Base-by-base conservation (phyloP, 2,888 invertebrate species). In the Cyrtodaria siliqua region DNA sequence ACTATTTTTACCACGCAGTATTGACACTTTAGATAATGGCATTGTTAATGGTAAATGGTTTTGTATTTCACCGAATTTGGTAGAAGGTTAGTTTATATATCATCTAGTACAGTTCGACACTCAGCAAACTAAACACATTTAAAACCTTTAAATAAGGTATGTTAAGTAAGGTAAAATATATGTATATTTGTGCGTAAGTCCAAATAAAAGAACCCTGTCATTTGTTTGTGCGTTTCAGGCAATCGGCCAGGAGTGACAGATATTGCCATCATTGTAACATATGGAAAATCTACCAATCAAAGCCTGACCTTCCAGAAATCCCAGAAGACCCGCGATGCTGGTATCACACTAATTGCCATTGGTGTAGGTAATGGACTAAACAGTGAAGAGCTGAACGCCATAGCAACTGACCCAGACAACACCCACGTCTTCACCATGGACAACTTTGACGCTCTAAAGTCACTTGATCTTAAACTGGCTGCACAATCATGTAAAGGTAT, bases 401-500 rank as follows among this genome's bases (percentile, higher is more conserved):
- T 91, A 27, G 90, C 88, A 49, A 87, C 87, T 0, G 82, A 87
- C 56, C 90, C 90, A 4, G 85, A 87, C 66, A 87, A 84, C 49
- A 89, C 87, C 20, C 89, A 90, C 77, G 86, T 89, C 42, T 91
- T 86, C 81, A 86, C 79, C 44, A 87, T 90, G 6, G 82, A 85
- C 23, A 86, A 84, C 50, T 91, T 91, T 56, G 86, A 86, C 29
- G 87, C 87, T 3, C 71, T 91, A 52, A 77, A 74, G 20, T 82
- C 85, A 8, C 74, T 89, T 8, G 83, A 85, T 44, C 85, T 76
- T 27, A 74, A 82, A 14, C 68, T 89, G 47, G 81, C 87, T 0
- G 82, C 83, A 6, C 85, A 88, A 55, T 82, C 89, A 14, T 89
- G 89, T 55, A 86, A 86, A 82, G 86, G 89, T 89, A 52, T 33